Evolutionary conservation across 2,113 vertebrate species (phyloP), one percentile per base, ranked within the genome.

Genomic region (Pogonocichla stellata): DNA sequence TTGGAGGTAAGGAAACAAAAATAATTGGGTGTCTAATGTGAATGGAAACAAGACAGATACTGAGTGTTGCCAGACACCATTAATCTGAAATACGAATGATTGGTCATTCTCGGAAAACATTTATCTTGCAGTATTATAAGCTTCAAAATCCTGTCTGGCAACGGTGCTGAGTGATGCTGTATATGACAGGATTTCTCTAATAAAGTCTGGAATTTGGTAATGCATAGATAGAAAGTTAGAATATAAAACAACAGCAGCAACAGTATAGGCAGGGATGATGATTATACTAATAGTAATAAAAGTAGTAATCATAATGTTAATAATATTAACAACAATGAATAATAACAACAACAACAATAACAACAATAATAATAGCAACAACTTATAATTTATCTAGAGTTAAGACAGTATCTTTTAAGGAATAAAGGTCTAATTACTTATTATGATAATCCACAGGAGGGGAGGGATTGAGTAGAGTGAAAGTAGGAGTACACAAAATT

Each of bases 1-100:
- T 99, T 79, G 99, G 99, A 99, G 99, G 99, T 99, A 98, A 98
- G 97, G 50, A 73, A 74, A 72, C 1, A 7, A 70, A 83, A 93
- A 57, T 38, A 75, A 61, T 84, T 42, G 38, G 17, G 8, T 75
- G 34, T n/a, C 19, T 80, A 24, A 36, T 26, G 12, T 14, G 56
- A 56, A 28, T 16, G 34, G 36, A 71, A 89, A 70, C 23, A 45
- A 73, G 80, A 34, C 12, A 56, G 60, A 51, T 71, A 5, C 10
- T 28, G 42, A 42, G 9, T 10, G 25, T 67, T 85, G n/a, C 43
- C 40, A 58, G 34, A 38, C 50, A 10, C 23, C 19, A 5, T 87
- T 81, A 75, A 33, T 71, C 70, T 71, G 70, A 61, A 80, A 25
- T 23, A 36, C 0, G 1, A 57, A 24, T 56, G 29, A 28, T 23